Evolutionary conservation across 2,797 vertebrate genomes (phyloP).

Genomic region (Oceanodroma leucorhoa): DNA sequence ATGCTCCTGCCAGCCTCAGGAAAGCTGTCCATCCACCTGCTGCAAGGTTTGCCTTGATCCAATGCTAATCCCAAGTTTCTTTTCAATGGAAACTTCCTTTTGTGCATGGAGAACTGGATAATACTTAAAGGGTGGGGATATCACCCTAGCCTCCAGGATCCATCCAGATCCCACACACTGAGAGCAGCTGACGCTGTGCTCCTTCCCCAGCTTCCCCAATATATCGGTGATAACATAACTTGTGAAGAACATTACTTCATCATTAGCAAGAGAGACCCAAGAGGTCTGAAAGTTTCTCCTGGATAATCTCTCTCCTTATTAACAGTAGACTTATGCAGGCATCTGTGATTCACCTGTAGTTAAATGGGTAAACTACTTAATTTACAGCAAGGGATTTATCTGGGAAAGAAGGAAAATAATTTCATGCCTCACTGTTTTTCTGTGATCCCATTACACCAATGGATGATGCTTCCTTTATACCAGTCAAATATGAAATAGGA

Average conservation of each 20-base stretch:
- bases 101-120: not conserved
- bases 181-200: not conserved
- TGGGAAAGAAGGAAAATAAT: constrained; percentile 35
- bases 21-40: not conserved
- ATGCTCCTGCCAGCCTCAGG: accelerated
- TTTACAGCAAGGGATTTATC: not conserved
- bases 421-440: not conserved
- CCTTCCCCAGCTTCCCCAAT: not conserved
- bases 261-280: not conserved
- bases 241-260: not conserved
- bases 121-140: not conserved
- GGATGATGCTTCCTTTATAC: not conserved
- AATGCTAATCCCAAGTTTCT: not conserved
- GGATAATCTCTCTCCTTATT: not conserved
- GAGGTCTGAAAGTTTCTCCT: not conserved
- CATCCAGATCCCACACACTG: not conserved
- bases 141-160: not conserved
- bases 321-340: not conserved
- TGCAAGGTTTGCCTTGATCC: not conserved
- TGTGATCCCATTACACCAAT: not conserved
- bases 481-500: not conserved
- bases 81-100: not conserved
- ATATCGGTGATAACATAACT: not conserved
- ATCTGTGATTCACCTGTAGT: not conserved
- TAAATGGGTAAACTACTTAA: constrained; percentile 9